phyloP scores from a whole-genome alignment of 2,797 vertebrate species.

The Poliocrania exsul region DNA sequence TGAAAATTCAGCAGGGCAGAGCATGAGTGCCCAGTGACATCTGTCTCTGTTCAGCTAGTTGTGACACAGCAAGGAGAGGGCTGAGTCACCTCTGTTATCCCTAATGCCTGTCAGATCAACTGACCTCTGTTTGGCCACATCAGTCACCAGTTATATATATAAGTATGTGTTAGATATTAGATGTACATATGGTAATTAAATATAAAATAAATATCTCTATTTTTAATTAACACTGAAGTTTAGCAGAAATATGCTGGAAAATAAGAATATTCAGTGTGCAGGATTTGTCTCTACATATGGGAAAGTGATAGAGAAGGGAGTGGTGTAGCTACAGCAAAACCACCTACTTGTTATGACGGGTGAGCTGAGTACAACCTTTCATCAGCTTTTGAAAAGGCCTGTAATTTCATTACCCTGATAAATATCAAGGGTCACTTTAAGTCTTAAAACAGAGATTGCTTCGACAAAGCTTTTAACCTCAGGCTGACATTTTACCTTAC shows the following conservation, averaged over 20 bases:
- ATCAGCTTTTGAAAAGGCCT: conserved; percentile 44
- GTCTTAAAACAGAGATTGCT: conserved; percentile 63
- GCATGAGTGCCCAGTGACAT: background rate
- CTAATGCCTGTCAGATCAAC: fast-evolving
- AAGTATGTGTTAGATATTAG: background rate
- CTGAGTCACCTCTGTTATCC: background rate
- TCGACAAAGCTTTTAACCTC: conserved; percentile 54
- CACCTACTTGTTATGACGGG: background rate
- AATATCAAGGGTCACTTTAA: conserved; percentile 68
- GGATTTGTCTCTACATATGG: background rate
- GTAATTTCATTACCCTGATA: conserved; percentile 62
- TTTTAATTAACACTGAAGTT: background rate
- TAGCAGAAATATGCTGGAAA: background rate
- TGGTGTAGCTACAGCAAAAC: background rate
- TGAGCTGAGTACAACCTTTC: background rate
- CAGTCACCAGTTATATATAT: background rate
- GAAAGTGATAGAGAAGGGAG: background rate
- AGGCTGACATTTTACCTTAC: conserved; percentile 56
- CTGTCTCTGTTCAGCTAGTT: background rate
- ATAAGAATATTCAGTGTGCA: background rate
- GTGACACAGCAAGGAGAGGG: background rate
- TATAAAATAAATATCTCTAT: background rate
- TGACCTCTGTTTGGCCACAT: background rate
- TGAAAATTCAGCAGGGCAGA: background rate
- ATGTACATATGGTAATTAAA: background rate